These are phyloP conservation scores for Neocrepidodera transversa DNA, from an alignment of 2,888 invertebrate genomes.

Conservation along the genomic window DNA sequence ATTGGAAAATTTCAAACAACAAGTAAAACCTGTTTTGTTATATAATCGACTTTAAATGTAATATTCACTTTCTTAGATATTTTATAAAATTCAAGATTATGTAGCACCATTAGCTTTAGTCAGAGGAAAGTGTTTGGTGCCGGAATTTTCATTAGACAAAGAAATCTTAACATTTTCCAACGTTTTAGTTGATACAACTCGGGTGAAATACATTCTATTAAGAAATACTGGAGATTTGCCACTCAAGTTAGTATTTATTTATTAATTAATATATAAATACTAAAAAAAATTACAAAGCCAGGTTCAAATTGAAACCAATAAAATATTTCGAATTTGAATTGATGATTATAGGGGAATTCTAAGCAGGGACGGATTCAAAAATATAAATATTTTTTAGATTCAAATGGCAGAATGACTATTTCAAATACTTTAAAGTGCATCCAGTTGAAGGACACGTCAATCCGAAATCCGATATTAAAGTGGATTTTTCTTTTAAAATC, in stretches of 20 bases:
- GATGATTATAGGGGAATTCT: too few species aligned
- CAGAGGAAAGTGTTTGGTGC: constrained; percentile 63
- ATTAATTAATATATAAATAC: too few species aligned
- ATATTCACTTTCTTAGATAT: constrained; percentile 55
- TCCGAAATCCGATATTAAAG: constrained; percentile 69
- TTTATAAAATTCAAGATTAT: constrained; percentile 61
- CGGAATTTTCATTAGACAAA: constrained; percentile 62
- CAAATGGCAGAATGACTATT: constrained; percentile 62
- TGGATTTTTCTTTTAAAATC: constrained; percentile 70
- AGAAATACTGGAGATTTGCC: constrained; percentile 66
- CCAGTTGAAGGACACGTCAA: constrained; percentile 71
- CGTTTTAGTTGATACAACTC: constrained; percentile 61
- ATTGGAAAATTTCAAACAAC: constrained; percentile 54
- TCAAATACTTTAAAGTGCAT: constrained; percentile 65
- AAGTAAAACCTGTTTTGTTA: constrained; percentile 38
- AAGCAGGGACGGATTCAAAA: too few species aligned
- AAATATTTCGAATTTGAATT: too few species aligned
- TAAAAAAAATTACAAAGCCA: too few species aligned
- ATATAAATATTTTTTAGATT: constrained; percentile 62
- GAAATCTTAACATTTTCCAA: constrained; percentile 64
- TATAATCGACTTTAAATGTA: background rate
- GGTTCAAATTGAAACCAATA: too few species aligned
- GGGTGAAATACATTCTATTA: constrained; percentile 60
- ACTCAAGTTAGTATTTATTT: constrained; percentile 57
- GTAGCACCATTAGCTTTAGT: constrained; percentile 63